phyloP scores from a whole-genome alignment of 2,797 vertebrate species.

The Fistularia commersonii region DNA sequence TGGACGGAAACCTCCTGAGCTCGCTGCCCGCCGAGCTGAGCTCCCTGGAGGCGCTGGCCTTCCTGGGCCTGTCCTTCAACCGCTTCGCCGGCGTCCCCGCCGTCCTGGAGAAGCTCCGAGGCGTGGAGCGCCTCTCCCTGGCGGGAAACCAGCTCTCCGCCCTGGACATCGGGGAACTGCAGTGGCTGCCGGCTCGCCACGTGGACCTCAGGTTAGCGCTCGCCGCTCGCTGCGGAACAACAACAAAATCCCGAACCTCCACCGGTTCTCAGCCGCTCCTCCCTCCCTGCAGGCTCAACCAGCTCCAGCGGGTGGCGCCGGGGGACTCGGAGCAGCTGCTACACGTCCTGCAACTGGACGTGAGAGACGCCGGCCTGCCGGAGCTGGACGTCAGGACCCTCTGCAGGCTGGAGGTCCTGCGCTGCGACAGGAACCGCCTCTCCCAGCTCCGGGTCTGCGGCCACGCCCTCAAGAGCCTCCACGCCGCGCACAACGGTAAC shows the following conservation, averaged over 20 bases:
- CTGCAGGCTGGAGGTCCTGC: conserved; percentile 86
- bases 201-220: conserved; percentile 86
- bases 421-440: conserved; percentile 91
- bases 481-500: conserved; percentile 89
- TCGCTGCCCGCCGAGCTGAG: conserved; percentile 86
- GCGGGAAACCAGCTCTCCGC: conserved; percentile 87
- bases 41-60: conserved; percentile 84
- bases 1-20: conserved; percentile 90
- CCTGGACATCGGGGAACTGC: conserved; percentile 77
- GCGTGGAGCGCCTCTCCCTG: conserved; percentile 91
- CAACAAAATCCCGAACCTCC: too few relatives aligned
- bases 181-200: conserved; percentile 83
- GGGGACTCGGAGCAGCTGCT: conserved; percentile 81
- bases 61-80: conserved; percentile 93
- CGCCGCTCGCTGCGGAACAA: too few relatives aligned
- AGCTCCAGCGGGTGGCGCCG: conserved; percentile 73
- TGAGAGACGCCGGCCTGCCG: conserved; percentile 85
- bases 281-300: conserved; percentile 84
- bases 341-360: conserved; percentile 88
- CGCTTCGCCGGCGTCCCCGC: conserved; percentile 83
- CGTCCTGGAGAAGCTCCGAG: conserved; percentile 83
- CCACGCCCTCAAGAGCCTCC: conserved; percentile 83
- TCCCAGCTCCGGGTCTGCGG: conserved; percentile 80
- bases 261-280: too few relatives aligned
- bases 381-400: conserved; percentile 84